Base-by-base conservation (phyloP, 2,888 invertebrate species). In the Eumacrocentrus americanus region DNA sequence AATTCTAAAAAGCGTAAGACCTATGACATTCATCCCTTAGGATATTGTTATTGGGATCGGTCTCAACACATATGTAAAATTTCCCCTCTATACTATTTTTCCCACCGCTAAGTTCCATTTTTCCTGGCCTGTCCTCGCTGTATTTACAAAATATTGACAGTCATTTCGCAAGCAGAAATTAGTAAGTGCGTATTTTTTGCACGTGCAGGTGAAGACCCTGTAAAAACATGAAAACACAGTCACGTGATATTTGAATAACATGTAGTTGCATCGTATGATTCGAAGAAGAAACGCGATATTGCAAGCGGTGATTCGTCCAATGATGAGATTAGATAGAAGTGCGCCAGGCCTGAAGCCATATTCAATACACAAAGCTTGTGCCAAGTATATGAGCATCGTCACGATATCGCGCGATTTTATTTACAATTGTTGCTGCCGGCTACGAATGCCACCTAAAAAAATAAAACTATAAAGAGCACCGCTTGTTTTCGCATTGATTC, bases 341-440 rank as follows among this genome's bases (percentile, higher is more conserved):
- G 9, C 22, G 22, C 11, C n/a, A 1, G n/a, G 11, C 22, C 20
- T 20, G 44, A 20, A 22, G 22, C 4, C 18, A 11, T 11, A n/a
- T 11, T n/a, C 18, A 44, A 44, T 5, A 22, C 18, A 20, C 18
- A 44, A 6, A 11, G 20, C 44, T 9, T n/a, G n/a, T 44, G 44
- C 44, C 44, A 44, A 44, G 2, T 16, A 37, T n/a, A n/a, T 18
- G 1, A 23, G 56, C 47, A 40, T 52, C 37, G 58, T 61, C 61
- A 50, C 46, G 22, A 40, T 58, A 62, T 70, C 69, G 67, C 65
- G 65, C 60, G 73, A 73, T 68, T 61, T 70, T 71, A 67, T 70
- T 74, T 72, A 67, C 68, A 54, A 62, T 55, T 60, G 18, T 42
- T 37, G 29, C 14, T 63, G 58, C 58, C 58, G 56, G n/a, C 11